Evolutionary conservation across 2,797 vertebrate genomes (phyloP).

Genomic region (Spinibarbus caldwelli): DNA sequence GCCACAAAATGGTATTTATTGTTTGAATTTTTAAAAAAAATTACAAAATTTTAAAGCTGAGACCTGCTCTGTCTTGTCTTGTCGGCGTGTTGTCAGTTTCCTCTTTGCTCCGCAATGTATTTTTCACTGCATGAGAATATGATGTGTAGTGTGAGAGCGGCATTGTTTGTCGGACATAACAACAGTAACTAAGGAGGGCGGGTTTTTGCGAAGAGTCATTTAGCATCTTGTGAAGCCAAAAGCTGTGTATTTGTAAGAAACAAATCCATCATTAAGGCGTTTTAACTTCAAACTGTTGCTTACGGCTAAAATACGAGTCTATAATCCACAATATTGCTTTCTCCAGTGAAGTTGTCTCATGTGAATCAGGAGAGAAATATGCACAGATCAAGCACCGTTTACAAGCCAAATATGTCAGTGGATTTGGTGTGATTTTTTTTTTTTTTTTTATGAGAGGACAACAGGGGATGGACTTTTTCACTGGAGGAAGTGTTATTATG

Average conservation of each 20-base stretch:
- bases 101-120: too few species aligned
- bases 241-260: neutral
- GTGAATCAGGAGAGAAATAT: neutral
- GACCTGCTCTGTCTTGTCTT: too few species aligned
- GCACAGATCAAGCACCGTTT: neutral
- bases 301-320: neutral
- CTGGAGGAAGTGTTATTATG: neutral
- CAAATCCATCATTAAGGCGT: neutral
- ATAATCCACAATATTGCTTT: neutral
- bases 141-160: too few species aligned
- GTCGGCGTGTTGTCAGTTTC: too few species aligned
- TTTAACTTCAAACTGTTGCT: neutral
- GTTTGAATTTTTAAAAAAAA: too few species aligned
- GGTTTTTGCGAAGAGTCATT: too few species aligned
- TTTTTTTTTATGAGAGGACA: too few species aligned
- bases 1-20: too few species aligned
- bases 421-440: neutral
- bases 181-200: too few species aligned
- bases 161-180: too few species aligned
- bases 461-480: neutral
- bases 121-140: too few species aligned
- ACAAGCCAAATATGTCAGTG: neutral
- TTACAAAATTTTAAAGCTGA: too few species aligned
- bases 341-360: neutral
- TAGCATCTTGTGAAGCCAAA: neutral